Base-by-base conservation (phyloP, 2,113 vertebrate species). In the Gambusia holbrooki region DNA sequence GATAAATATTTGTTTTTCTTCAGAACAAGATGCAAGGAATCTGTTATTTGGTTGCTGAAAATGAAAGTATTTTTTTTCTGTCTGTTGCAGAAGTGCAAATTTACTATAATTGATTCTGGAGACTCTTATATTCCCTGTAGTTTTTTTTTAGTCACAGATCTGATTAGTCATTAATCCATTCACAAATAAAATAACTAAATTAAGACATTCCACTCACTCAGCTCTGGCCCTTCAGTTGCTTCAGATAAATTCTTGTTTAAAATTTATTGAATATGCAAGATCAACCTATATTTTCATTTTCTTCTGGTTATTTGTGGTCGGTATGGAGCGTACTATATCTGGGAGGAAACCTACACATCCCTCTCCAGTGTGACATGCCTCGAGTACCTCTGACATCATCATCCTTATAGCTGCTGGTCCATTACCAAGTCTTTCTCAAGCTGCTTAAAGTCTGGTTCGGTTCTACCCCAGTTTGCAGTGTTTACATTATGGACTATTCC, bases 1-100 rank as follows among this genome's bases (percentile, higher is more conserved):
- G 45, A 85, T 73, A 83, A 83, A 79, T 66, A 33, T 66, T 72
- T 45, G 70, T 73, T 69, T 65, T 54, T 80, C 3, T 42, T 71
- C 35, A 61, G 51, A 1, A 42, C 63, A 17, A 11, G 13, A 61
- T 40, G 60, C 42, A 42, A 62, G 61, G 11, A 33, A 27, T 54
- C 7, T 76, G 8, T 72, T 76, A 13, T 79, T 37, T 83, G 68
- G 33, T 81, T 29, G 58, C 17, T 54, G 11, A 66, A 81, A 40
- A 69, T 48, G 3, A 0, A 40, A 62, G 62, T 0, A 13, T 32
- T 62, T 5, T 37, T 48, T 65, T 5, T 48, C 8, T 1, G 0
- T 8, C 60, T 25, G 37, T 63, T 32, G 58, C 30, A 29, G 29
- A 54, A 69, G 33, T 67, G 6, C 29, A 75, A 48, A 3, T 74